Evolutionary conservation across 2,113 vertebrate genomes (phyloP).

Genomic region (Rhineura floridana): DNA sequence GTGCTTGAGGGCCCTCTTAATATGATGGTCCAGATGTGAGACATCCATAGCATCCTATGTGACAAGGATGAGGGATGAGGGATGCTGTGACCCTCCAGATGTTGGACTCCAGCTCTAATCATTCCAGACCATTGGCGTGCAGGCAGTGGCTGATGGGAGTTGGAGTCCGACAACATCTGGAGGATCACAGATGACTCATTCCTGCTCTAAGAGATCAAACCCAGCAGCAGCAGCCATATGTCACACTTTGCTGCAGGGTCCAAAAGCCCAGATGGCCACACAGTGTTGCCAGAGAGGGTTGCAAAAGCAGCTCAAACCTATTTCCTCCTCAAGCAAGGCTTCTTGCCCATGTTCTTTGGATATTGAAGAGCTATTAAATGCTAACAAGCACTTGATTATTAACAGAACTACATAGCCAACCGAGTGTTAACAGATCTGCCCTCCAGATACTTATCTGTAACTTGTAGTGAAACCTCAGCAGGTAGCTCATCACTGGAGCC

Average conservation of each 20-base stretch:
- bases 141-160: too few relatives aligned
- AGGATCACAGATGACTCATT: too few relatives aligned
- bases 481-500: slow-evolving; percentile 12
- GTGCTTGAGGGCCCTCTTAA: not conserved
- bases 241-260: not conserved
- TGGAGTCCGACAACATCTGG: too few relatives aligned
- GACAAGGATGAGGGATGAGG: too few relatives aligned
- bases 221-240: not conserved
- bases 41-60: not conserved
- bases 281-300: not conserved
- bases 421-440: not conserved
- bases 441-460: slow-evolving; percentile 14
- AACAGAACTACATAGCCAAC: not conserved
- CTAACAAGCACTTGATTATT: not conserved
- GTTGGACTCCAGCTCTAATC: too few relatives aligned
- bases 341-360: not conserved
- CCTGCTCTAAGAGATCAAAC: not conserved
- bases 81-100: too few relatives aligned
- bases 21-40: too few relatives aligned
- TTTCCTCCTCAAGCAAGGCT: not conserved
- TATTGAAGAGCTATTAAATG: not conserved
- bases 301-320: not conserved
- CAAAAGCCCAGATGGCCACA: not conserved
- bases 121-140: too few relatives aligned
- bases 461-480: slow-evolving; percentile 11